Percentiles rank a stretch among this genome's conserved stretches.
phyloP scores from a whole-genome alignment of 1,140 invertebrate species.

The Microvelia longipes region DNA sequence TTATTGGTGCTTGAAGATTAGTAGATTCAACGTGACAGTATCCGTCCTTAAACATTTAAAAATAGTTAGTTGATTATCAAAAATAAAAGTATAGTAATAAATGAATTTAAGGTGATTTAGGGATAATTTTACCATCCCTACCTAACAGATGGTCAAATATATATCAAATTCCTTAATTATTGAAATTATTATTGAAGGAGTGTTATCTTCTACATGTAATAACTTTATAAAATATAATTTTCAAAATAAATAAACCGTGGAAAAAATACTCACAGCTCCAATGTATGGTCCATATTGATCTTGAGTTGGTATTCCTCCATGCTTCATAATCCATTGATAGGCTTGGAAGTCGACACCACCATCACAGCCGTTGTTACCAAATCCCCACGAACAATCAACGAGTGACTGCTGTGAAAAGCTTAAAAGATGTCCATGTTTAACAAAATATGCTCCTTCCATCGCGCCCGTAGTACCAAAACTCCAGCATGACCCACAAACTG shows the following conservation, averaged over 20 bases:
- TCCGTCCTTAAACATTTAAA: conserved; percentile 48
- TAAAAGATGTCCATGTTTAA: conserved; percentile 55
- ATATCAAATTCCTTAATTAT: neutral
- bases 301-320: conserved; percentile 74
- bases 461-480: conserved; percentile 87
- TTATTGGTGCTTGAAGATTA: conserved; percentile 55
- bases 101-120: neutral
- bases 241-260: neutral
- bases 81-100: neutral
- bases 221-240: neutral
- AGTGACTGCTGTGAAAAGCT: conserved; percentile 75
- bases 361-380: conserved; percentile 91
- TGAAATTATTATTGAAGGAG: neutral
- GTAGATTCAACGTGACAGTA: conserved; percentile 71
- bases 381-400: conserved; percentile 90
- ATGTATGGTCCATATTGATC: conserved; percentile 81
- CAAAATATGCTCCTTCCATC: conserved; percentile 80
- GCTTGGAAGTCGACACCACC: conserved; percentile 85
- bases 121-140: neutral
- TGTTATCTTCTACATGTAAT: neutral
- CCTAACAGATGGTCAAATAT: neutral
- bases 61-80: conserved; percentile 30
- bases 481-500: conserved; percentile 93
- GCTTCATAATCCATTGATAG: conserved; percentile 84
- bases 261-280: conserved; percentile 45